Percentiles rank a stretch among this genome's conserved stretches.
Conservation (phyloP, 1,140 invertebrate genomes). For the Apocrypta bakeri region DNA sequence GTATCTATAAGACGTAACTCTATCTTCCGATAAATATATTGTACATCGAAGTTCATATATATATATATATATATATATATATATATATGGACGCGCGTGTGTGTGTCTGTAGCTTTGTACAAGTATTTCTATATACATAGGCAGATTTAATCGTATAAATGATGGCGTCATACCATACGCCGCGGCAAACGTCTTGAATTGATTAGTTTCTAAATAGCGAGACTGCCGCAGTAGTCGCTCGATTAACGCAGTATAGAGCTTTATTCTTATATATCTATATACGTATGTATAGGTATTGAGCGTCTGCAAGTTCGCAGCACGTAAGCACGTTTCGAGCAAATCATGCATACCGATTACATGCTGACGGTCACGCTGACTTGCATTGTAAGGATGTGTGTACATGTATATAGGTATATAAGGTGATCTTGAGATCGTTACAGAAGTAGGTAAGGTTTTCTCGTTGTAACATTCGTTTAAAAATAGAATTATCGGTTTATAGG, state of each 20-base stretch:
- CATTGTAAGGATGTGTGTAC: too few species aligned
- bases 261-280: too few species aligned
- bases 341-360: constrained; percentile 18
- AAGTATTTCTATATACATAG: background rate
- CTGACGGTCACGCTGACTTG: background rate
- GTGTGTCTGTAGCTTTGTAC: too few species aligned
- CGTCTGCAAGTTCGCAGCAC: background rate
- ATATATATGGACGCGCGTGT: too few species aligned
- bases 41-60: background rate
- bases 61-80: background rate
- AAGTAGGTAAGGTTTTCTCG: too few species aligned
- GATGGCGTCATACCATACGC: background rate
- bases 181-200: background rate
- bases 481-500: too few species aligned
- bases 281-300: background rate
- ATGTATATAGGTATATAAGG: too few species aligned
- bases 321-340: constrained; percentile 1
- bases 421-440: too few species aligned
- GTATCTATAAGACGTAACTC: background rate
- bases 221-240: background rate
- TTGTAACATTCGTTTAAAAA: too few species aligned
- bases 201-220: constrained; percentile 37
- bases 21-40: background rate
- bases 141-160: too few species aligned
- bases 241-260: background rate